A percentile compares a stretch with the other conserved stretches of the same genome.
These are phyloP conservation scores for Turritopsis rubra DNA, from an alignment of 30 jellyfish, hydroid and myxozoan species.

Conservation along the genomic window DNA sequence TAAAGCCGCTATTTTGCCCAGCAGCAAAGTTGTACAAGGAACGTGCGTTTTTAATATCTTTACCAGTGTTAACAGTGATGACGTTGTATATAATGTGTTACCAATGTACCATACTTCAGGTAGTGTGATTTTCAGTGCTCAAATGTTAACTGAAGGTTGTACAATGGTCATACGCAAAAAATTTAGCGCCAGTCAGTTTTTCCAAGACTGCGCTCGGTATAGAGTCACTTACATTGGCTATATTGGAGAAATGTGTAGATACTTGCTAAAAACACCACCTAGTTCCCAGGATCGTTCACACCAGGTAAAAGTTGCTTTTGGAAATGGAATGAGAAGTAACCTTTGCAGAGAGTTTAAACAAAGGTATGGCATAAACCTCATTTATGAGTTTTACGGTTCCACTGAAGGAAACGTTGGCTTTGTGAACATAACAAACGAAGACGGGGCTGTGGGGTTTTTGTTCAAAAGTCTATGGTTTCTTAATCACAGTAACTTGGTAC, in stretches of 20 bases:
- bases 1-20: conserved; percentile 55
- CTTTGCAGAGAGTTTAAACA: conserved; percentile 59
- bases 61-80: conserved; percentile 33
- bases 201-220: conserved; percentile 63
- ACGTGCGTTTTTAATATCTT: conserved; percentile 30
- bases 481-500: conserved; percentile 33
- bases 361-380: conserved; percentile 48
- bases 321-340: conserved; percentile 81
- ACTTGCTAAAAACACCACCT: conserved; percentile 62
- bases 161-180: conserved; percentile 61
- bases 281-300: conserved; percentile 40
- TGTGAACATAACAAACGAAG: conserved; percentile 36
- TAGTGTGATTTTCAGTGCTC: conserved; percentile 59
- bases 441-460: conserved; percentile 82
- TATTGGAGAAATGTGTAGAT: conserved; percentile 90
- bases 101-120: conserved; percentile 87
- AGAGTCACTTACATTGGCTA: conserved; percentile 61
- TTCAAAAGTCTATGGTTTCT: conserved; percentile 36
- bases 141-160: conserved; percentile 44
- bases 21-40: conserved; percentile 45
- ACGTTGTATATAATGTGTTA: conserved; percentile 47
- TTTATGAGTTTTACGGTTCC: conserved; percentile 85
- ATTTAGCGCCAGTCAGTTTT: conserved; percentile 76
- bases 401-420: conserved; percentile 76
- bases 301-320: conserved; percentile 45